A percentile compares a stretch with the other conserved stretches of the same genome.
These are phyloP conservation scores for Gisinianus flammeolus DNA, from an alignment of 2,888 invertebrate genomes.

Conservation along the genomic window DNA sequence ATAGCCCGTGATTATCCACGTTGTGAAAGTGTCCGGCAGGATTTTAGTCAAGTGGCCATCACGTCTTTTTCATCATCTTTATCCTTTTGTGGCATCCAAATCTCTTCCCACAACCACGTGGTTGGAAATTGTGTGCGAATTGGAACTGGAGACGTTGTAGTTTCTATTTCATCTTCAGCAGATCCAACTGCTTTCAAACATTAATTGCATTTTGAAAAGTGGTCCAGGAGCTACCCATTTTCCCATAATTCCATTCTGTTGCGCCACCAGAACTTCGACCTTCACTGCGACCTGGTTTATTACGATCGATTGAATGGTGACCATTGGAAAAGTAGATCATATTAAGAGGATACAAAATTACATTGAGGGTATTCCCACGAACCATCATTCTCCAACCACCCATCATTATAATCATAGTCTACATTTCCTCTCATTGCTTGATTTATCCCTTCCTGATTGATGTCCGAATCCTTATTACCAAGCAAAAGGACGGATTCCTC, in stretches of 20 bases:
- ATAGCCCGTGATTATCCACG: constrained; percentile 63
- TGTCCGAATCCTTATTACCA: constrained; percentile 41
- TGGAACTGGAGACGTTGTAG: no score
- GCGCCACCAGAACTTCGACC: neutral
- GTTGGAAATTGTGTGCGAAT: constrained; percentile 59
- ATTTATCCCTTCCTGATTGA: constrained; percentile 29
- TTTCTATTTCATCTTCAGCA: constrained; percentile 2
- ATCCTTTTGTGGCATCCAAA: no score
- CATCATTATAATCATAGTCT: no score
- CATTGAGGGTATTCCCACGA: no score
- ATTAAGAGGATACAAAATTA: no score
- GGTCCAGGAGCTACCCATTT: neutral
- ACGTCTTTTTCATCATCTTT: no score
- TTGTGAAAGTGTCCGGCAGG: constrained; percentile 44
- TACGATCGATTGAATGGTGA: neutral
- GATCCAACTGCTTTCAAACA: neutral
- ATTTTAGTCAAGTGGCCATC: neutral
- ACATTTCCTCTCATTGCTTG: constrained; percentile 18
- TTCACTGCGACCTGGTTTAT: neutral
- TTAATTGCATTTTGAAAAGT: neutral
- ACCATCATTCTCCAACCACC: no score
- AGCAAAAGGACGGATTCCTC: constrained; percentile 80
- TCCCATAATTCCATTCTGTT: neutral
- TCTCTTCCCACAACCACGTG: constrained; percentile 60
- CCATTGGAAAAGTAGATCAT: neutral